phyloP scores from a whole-genome alignment of 2,888 invertebrate species.

The Drosophila vallismaia region DNA sequence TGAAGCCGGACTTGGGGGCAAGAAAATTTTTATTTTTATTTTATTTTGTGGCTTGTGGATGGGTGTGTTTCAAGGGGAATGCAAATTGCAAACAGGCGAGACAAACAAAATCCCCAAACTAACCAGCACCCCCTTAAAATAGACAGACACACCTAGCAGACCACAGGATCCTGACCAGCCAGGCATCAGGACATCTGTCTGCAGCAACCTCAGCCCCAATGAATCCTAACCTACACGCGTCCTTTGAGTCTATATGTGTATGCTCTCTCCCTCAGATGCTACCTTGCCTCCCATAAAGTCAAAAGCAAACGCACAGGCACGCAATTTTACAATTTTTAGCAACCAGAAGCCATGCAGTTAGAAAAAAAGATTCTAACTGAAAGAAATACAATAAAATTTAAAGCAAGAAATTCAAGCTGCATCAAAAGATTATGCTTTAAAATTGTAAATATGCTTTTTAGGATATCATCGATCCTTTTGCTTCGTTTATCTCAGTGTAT shows the following conservation, averaged over 20 bases:
- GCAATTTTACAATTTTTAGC: constrained; percentile 57
- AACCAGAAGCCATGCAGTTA: constrained; percentile 48
- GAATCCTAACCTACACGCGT: neutral
- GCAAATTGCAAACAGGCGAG: constrained; percentile 70
- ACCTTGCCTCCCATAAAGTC: constrained; percentile 5
- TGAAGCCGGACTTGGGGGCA: constrained; percentile 71
- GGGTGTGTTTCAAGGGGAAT: constrained; percentile 29
- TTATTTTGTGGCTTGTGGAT: neutral
- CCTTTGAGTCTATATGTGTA: constrained; percentile 7
- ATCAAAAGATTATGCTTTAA: too few relatives aligned
- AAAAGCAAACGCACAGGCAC: constrained; percentile 54
- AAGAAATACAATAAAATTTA: neutral
- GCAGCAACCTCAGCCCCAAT: constrained; percentile 15
- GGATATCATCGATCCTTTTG: neutral
- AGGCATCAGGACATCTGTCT: constrained; percentile 27
- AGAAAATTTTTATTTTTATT: neutral
- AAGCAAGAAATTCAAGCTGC: neutral
- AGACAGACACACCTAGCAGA: constrained; percentile 49
- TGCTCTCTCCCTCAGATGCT: neutral
- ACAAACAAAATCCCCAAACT: constrained; percentile 59
- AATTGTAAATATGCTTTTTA: neutral
- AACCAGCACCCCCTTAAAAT: constrained; percentile 23
- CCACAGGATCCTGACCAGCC: constrained; percentile 56
- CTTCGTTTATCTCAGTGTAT: constrained; percentile 7
- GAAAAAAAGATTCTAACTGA: neutral